A percentile compares a stretch with the other conserved stretches of the same genome.
Evolutionary conservation across 2,797 vertebrate species (phyloP).

Genomic region (Percopsis omiscomaycus): DNA sequence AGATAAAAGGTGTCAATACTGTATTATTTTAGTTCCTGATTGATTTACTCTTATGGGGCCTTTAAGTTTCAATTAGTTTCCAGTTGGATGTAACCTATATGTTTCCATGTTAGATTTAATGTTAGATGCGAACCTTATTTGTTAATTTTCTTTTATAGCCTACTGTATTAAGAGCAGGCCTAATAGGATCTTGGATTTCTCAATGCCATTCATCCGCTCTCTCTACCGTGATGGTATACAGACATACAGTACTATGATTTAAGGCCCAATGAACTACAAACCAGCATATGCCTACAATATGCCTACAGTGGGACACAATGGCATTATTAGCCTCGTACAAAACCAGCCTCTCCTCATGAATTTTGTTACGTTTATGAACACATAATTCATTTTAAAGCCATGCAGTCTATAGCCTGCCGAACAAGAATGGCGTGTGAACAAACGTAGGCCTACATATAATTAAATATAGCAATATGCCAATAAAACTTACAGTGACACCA

Average conservation of each 20-base stretch:
- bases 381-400: no score
- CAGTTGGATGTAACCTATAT: background rate
- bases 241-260: no score
- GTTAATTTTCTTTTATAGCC: no score
- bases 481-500: conserved; percentile 98
- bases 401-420: no score
- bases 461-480: background rate
- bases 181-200: no score
- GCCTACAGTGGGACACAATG: background rate
- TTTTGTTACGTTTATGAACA: background rate
- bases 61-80: background rate
- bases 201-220: background rate
- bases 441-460: background rate
- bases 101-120: background rate
- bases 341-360: conserved; percentile 7
- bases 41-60: background rate
- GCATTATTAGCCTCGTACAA: conserved; percentile 3
- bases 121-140: background rate
- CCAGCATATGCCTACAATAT: background rate
- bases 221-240: background rate
- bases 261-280: background rate
- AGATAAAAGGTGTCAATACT: background rate
- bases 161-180: no score
- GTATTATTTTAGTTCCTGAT: background rate
- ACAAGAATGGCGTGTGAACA: no score